Evolutionary conservation across 2,888 invertebrate genomes (phyloP).

Genomic region (Phalera bucephala): DNA sequence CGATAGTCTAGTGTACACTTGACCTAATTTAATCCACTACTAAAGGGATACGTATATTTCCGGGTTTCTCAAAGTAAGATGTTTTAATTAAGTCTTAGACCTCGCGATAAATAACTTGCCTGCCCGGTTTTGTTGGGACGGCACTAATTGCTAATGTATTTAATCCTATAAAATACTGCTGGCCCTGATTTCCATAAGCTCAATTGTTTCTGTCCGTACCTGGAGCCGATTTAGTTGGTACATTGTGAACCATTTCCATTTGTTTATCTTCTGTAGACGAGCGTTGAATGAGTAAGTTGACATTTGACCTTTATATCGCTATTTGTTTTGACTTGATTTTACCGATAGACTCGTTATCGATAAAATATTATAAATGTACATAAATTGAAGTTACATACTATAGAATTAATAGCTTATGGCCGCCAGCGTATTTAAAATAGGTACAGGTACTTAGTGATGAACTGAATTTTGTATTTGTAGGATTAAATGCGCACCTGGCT

Average conservation of each 20-base stretch:
- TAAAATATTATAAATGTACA: no score
- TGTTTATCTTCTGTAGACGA: constrained; percentile 63
- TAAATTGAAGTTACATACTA: no score
- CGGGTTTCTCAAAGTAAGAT: constrained; percentile 71
- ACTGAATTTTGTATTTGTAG: no score
- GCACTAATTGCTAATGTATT: constrained; percentile 80
- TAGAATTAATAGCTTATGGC: no score
- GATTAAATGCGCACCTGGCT: no score
- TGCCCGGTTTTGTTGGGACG: constrained; percentile 54
- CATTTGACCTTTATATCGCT: constrained; percentile 44
- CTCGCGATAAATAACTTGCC: constrained; percentile 76
- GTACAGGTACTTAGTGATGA: no score
- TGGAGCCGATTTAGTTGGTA: constrained; percentile 69
- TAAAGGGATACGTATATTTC: constrained; percentile 58
- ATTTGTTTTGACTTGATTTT: constrained; percentile 40
- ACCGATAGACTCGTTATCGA: no score
- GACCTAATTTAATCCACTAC: constrained; percentile 63
- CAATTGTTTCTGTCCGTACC: constrained; percentile 75
- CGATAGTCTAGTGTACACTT: constrained; percentile 40
- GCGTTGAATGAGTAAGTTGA: constrained; percentile 60
- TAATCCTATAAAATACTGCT: constrained; percentile 79
- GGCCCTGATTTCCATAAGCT: constrained; percentile 80
- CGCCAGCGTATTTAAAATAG: no score
- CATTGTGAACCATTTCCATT: constrained; percentile 66
- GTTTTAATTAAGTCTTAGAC: constrained; percentile 81